Evolutionary conservation across 1,140 invertebrate genomes (phyloP).

Genomic region (Brachionus calyciflorus): DNA sequence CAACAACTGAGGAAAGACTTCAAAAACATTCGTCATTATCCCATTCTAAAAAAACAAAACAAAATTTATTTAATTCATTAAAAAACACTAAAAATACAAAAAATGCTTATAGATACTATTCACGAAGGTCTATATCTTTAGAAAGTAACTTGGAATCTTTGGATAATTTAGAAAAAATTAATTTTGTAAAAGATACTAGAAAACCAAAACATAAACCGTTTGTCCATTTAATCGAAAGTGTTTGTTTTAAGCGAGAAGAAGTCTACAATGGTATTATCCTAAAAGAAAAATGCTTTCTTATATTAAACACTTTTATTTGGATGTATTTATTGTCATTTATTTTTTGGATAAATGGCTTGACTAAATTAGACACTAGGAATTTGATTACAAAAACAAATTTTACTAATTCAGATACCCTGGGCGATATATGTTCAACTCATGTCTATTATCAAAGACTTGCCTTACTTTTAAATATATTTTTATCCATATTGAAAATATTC

Average conservation of each 20-base stretch:
- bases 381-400: not conserved
- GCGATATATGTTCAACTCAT: not conserved
- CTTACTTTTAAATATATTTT: not conserved
- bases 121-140: not conserved
- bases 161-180: not conserved
- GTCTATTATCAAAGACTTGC: conserved; percentile 3
- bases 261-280: not conserved
- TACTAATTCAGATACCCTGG: not conserved
- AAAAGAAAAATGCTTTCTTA: conserved; percentile 28
- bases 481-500: not conserved
- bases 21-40: too few species aligned
- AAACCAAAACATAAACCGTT: not conserved
- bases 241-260: conserved; percentile 15
- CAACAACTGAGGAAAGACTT: too few species aligned
- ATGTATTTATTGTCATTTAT: conserved; percentile 42
- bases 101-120: not conserved
- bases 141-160: not conserved
- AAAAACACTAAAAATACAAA: not conserved
- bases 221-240: not conserved
- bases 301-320: conserved; percentile 17
- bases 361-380: not conserved
- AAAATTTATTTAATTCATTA: not conserved
- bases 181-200: not conserved
- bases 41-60: not conserved
- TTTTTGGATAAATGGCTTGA: conserved; percentile 34